Base-by-base conservation (phyloP, 2,113 vertebrate species). In the Dinomys branickii region DNA sequence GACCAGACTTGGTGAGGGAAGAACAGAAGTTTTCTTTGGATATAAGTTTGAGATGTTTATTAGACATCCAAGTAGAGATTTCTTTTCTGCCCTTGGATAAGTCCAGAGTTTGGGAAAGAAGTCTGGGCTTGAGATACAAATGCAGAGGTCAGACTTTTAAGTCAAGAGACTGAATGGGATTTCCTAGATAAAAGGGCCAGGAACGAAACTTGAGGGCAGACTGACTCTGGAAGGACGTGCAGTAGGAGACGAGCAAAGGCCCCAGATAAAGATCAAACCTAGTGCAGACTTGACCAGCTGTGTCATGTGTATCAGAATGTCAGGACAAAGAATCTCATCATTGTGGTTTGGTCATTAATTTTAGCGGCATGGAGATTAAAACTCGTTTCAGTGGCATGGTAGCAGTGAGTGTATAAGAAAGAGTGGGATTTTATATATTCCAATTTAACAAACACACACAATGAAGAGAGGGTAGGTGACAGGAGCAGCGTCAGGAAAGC, bases 131-230 rank as follows among this genome's bases (percentile, higher is more conserved):
- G 38, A 84, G 35, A n/a, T n/a, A 90, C 10, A 65, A 22, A 41
- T 71, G 83, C n/a, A 54, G 59, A 85, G 83, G 61, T 88, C 33
- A 59, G 8, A 33, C 80, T 91, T 88, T 93, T 26, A 92, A 94
- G 59, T 78, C 69, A 73, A 24, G 7, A 82, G 61, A 69, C 38
- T 30, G 10, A 78, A 63, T 50, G 26, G 33, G 12, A 81, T 67
- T 82, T 33, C 28, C 65, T 59, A 78, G 19, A 88, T 26, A 54
- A 52, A 63, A 67, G 22, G 22, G 80, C 47, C 71, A 58, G 22
- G 8, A 56, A 71, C 58, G 35, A 30, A 87, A 63, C 47, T 81
- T 59, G 33, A 77, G 28, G 59, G 47, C 9, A 35, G n/a, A n/a
- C n/a, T n/a, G 19, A 22, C 71, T 65, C 30, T 63, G 52, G 82